Evolutionary conservation across 2,113 vertebrate genomes (phyloP).

Genomic region (Muscicapa adusta): DNA sequence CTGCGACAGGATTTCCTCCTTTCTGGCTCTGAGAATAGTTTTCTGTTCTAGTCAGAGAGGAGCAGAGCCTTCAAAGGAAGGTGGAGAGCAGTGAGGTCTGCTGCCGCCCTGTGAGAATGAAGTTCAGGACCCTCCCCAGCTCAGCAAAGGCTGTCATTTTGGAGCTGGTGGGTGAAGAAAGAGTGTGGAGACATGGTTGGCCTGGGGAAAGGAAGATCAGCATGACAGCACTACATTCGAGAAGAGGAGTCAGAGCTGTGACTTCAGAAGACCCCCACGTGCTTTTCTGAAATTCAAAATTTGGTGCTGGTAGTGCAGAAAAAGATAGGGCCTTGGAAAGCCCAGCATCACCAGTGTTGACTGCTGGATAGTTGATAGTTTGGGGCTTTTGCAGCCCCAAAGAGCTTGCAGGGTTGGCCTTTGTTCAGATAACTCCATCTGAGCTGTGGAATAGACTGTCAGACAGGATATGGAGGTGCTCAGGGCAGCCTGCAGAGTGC

Average conservation of each 20-base stretch:
- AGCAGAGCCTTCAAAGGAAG: not conserved
- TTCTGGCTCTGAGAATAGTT: not conserved
- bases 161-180: not conserved
- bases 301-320: not conserved
- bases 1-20: not conserved
- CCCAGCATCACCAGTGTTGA: not conserved
- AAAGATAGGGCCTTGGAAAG: not conserved
- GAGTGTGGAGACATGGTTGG: not conserved
- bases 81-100: not conserved
- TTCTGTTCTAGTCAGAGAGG: not conserved
- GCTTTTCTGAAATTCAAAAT: not conserved
- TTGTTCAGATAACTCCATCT: not conserved
- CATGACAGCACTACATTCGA: not conserved
- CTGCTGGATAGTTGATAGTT: not conserved
- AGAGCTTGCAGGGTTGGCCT: not conserved
- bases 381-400: not conserved
- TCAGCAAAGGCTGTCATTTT: not conserved
- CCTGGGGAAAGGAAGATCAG: not conserved
- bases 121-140: not conserved
- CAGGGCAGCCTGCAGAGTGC: not conserved
- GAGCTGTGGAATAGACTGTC: not conserved
- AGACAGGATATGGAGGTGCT: not conserved
- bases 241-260: not conserved
- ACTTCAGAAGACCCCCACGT: fast-evolving
- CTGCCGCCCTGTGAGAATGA: not conserved